Conservation (phyloP, 2,113 vertebrate species). For the Pipra filicauda region DNA sequence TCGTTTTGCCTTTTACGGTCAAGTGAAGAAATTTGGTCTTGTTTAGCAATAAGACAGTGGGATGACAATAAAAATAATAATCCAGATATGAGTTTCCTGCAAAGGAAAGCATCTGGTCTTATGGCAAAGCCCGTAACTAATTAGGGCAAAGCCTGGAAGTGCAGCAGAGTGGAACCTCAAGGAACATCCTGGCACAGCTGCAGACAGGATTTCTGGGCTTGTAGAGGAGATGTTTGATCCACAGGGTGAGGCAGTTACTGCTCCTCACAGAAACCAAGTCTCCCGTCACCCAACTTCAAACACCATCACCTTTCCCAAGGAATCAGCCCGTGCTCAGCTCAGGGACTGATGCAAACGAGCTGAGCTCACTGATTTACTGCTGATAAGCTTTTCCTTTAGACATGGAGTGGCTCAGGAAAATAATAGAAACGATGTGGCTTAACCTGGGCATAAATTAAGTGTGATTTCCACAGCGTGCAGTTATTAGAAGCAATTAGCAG, state of each 20-base stretch:
- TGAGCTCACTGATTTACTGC: neutral
- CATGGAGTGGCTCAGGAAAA: neutral
- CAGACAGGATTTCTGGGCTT: neutral
- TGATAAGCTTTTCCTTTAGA: neutral
- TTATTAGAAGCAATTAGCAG: slow-evolving; percentile 51
- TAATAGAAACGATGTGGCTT: neutral
- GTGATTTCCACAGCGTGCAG: slow-evolving; percentile 38
- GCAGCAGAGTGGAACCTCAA: neutral
- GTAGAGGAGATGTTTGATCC: neutral
- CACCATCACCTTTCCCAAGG: neutral
- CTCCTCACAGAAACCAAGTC: neutral
- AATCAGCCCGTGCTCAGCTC: neutral
- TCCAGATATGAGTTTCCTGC: neutral
- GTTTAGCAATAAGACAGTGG: neutral
- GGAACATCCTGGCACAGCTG: neutral
- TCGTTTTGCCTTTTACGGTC: neutral
- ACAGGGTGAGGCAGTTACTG: neutral
- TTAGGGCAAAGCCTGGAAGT: neutral
- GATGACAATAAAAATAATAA: neutral
- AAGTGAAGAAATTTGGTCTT: neutral
- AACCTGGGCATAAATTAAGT: neutral
- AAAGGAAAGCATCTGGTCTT: neutral
- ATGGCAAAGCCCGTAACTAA: neutral
- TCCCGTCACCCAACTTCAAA: neutral
- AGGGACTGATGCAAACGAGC: neutral